Percentiles rank a stretch among this genome's conserved stretches.
These are phyloP conservation scores for Tetragonula clypearis DNA, from an alignment of 1,140 invertebrate genomes.

Conservation along the genomic window DNA sequence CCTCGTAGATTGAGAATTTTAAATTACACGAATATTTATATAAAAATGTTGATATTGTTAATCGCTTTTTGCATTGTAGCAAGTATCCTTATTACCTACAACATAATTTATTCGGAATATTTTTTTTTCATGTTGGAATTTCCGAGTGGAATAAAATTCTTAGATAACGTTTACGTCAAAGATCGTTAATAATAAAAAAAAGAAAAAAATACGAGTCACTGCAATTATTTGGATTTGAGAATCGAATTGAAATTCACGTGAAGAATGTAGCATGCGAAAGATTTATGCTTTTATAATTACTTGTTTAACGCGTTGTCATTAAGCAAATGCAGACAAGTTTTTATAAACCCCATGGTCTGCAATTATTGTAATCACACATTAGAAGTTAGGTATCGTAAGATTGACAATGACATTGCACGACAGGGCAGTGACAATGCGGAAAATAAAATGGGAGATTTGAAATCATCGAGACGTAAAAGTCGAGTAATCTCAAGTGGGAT, in stretches of 20 bases:
- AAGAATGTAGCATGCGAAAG: no score
- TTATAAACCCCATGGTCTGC: neutral
- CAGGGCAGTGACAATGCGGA: neutral
- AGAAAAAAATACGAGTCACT: neutral
- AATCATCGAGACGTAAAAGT: neutral
- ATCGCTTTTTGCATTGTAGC: no score
- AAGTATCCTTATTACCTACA: no score
- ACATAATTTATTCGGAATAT: no score
- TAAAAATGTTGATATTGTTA: no score
- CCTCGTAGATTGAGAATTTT: no score
- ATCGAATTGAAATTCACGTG: neutral
- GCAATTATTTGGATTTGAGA: neutral
- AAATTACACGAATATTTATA: no score
- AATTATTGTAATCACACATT: neutral
- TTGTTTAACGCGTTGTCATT: neutral
- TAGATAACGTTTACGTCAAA: neutral
- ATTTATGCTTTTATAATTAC: neutral
- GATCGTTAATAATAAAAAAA: neutral
- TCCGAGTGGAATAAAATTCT: neutral
- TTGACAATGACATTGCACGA: neutral
- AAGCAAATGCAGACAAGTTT: neutral
- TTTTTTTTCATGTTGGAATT: no score
- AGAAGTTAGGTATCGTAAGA: neutral
- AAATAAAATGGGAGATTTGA: neutral
- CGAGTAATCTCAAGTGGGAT: neutral